phyloP scores from a whole-genome alignment of 2,888 invertebrate genomes.

The Atethmia centrago region DNA sequence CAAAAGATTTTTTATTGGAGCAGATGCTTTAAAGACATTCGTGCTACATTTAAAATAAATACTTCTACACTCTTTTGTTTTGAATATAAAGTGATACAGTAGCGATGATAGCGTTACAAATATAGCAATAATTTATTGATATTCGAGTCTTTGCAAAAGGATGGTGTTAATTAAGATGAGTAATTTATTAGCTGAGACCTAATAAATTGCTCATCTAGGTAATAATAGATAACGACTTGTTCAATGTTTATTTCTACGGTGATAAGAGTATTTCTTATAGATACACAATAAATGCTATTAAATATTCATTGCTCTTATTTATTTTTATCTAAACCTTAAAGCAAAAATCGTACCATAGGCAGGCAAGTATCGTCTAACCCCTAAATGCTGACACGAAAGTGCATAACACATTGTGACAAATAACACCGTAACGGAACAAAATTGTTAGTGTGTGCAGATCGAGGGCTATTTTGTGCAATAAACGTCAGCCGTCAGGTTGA shows the following conservation, averaged over 20 bases:
- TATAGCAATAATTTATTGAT: slow-evolving; percentile 41
- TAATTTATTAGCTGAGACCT: slow-evolving; percentile 14
- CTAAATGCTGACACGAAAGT: slow-evolving; percentile 46
- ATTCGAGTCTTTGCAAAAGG: slow-evolving; percentile 13
- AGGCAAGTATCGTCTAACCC: slow-evolving; percentile 7
- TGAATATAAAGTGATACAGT: slow-evolving; percentile 46
- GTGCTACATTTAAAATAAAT: slow-evolving; percentile 46
- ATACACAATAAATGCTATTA: not conserved
- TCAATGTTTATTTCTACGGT: not conserved
- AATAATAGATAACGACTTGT: not conserved
- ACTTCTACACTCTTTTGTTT: slow-evolving; percentile 41
- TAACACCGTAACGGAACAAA: slow-evolving; percentile 70
- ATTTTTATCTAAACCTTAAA: not conserved
- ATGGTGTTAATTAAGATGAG: slow-evolving; percentile 9
- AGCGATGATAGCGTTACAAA: slow-evolving; percentile 38
- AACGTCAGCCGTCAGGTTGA: slow-evolving; percentile 82
- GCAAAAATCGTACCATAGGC: not conserved
- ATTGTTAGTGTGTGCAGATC: slow-evolving; percentile 69
- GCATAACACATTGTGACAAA: slow-evolving; percentile 70
- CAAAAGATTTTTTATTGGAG: slow-evolving; percentile 47
- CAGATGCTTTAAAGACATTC: slow-evolving; percentile 40
- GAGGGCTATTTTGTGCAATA: slow-evolving; percentile 81
- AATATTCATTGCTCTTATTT: not conserved
- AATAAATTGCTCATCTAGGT: no score
- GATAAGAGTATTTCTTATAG: not conserved